A percentile compares a stretch with the other conserved stretches of the same genome.
phyloP scores from a whole-genome alignment of 1,140 invertebrate genomes.

The Thaumetopoea pityocampa region DNA sequence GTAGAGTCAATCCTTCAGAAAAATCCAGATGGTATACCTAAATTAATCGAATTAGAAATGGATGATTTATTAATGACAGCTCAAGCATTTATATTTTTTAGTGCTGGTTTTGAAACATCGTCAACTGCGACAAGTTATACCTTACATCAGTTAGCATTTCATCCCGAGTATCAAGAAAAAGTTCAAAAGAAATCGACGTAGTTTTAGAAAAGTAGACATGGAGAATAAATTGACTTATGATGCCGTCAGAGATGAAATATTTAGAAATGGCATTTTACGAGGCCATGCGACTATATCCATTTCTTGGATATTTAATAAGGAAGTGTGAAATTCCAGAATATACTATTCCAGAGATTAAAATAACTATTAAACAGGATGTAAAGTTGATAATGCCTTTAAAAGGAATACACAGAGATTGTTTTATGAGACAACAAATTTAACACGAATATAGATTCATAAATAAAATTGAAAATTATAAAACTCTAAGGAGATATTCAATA shows the following conservation, averaged over 20 bases:
- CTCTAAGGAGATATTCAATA: too few relatives aligned
- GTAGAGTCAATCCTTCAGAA: constrained; percentile 27
- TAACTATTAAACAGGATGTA: constrained; percentile 63
- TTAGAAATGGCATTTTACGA: constrained; percentile 43
- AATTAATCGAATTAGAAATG: constrained; percentile 23
- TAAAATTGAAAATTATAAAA: too few relatives aligned
- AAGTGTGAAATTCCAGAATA: constrained; percentile 34
- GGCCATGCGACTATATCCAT: constrained; percentile 49
- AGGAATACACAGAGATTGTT: constrained; percentile 31
- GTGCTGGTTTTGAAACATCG: constrained; percentile 48
- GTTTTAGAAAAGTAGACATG: constrained; percentile 40
- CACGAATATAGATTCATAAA: constrained; percentile 48
- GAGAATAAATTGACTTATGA: constrained; percentile 59
- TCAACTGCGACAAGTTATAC: constrained; percentile 53
- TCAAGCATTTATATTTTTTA: constrained; percentile 42
- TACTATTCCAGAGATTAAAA: constrained; percentile 34
- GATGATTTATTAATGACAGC: constrained; percentile 25
- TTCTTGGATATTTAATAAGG: constrained; percentile 29
- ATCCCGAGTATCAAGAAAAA: constrained; percentile 73
- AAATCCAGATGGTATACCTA: constrained; percentile 20
- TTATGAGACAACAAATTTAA: constrained; percentile 36
- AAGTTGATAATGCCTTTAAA: constrained; percentile 59
- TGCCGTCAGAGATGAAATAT: constrained; percentile 54
- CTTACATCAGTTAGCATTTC: constrained; percentile 70
- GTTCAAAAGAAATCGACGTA: constrained; percentile 30